Conservation (phyloP, 2,797 vertebrate species). For the Bufotes viridis region DNA sequence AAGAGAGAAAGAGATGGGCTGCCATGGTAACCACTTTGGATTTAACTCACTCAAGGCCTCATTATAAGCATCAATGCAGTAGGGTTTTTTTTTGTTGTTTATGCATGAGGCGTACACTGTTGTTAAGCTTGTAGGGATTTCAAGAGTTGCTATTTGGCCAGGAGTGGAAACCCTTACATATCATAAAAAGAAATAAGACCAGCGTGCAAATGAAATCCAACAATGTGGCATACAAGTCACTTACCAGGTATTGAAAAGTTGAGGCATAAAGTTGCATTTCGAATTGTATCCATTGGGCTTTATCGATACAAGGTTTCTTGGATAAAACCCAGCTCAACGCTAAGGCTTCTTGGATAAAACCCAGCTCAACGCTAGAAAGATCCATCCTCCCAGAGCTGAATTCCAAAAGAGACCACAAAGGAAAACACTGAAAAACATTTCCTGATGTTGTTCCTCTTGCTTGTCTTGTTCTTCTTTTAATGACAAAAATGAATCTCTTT, state of each 20-base stretch:
- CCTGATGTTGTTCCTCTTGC: background rate
- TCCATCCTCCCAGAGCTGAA: background rate
- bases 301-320: background rate
- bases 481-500: background rate
- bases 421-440: background rate
- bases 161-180: conserved; percentile 13
- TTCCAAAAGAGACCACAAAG: background rate
- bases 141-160: conserved; percentile 49
- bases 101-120: conserved; percentile 53
- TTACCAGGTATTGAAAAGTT: background rate
- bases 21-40: conserved; percentile 73
- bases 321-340: no score
- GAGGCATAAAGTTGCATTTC: background rate
- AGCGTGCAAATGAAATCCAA: background rate
- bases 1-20: conserved; percentile 68
- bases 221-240: background rate
- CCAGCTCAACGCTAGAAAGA: background rate
- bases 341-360: background rate
- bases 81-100: conserved; percentile 53
- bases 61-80: conserved; percentile 55
- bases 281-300: background rate
- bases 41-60: conserved; percentile 70
- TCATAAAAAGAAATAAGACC: conserved; percentile 9
- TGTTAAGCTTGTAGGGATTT: conserved; percentile 43
- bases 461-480: background rate